Base-by-base conservation (phyloP, 2,888 invertebrate species). In the Belgica antarctica region DNA sequence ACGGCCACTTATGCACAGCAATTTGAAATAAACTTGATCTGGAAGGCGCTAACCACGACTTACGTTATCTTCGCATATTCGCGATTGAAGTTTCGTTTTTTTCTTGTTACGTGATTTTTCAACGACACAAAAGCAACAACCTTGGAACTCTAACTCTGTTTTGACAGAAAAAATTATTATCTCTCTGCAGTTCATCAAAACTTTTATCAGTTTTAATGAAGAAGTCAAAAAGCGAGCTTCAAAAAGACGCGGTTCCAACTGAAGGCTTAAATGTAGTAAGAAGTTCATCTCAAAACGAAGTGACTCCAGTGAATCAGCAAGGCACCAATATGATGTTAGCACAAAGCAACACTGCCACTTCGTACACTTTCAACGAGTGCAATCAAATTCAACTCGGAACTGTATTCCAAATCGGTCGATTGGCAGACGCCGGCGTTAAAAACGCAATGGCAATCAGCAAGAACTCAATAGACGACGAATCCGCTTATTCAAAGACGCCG, bases 221-320 rank as follows among this genome's bases (percentile, higher is more conserved):
- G 34, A 10, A 5, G 15, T 41, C n/a, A n/a, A 41, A 2, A 41
- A 41, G 2, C 41, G 41, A 41, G 15, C 2, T 41, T 41, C 10
- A 59, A 59, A 59, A 25, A 12, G 59, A 59, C 27, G 59, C 59
- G n/a, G 25, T 59, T 24, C 27, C 27, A 5, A 59, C 59, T 46
- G 46, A 34, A 34, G 34, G 12, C 24, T 19, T 24, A 12, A 24
- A 3, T 41, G 12, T 8, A 34, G 12, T 8, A 34, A 8, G 34
- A 34, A 34, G 34, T 34, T 34, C 7, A 5, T 12, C 41, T 41
- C 2, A 10, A 41, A 41, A 41, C 15, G 41, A 5, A 41, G 5
- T 41, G 2, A 41, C 12, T 12, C 12, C 4, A 41, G 2, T 41
- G 41, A 41, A 41, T 41, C 41, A 41, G 15, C n/a, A n/a, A n/a